Conservation (phyloP, 2,113 vertebrate species). For the Rhabdomys dilectus region DNA sequence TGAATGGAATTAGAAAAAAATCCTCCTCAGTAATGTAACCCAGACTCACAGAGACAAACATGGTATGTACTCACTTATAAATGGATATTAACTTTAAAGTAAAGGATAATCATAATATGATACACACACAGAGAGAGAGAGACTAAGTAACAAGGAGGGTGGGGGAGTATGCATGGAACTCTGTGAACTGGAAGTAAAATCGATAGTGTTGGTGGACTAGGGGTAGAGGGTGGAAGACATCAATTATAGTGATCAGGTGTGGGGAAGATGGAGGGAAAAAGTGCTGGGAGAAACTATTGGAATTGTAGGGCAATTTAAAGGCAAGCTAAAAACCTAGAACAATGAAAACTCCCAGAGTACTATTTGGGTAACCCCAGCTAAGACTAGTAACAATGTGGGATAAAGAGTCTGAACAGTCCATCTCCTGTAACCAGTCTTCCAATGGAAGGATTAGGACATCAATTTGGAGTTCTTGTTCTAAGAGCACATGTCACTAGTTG, state of each 20-base stretch:
- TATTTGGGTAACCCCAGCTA: not conserved
- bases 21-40: too few relatives aligned
- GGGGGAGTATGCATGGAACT: not conserved
- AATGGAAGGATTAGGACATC: not conserved
- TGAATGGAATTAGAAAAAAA: too few relatives aligned
- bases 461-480: not conserved
- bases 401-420: not conserved
- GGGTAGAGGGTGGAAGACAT: not conserved
- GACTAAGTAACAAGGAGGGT: too few relatives aligned
- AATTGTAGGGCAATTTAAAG: not conserved
- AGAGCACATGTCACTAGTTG: not conserved
- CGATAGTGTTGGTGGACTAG: not conserved
- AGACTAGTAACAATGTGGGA: not conserved
- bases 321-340: not conserved
- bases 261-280: not conserved
- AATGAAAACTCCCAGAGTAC: not conserved
- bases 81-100: not conserved
- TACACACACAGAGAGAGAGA: not conserved
- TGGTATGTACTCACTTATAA: too few relatives aligned
- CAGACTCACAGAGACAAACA: too few relatives aligned
- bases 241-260: not conserved
- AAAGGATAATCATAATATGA: not conserved
- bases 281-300: not conserved
- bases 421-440: not conserved
- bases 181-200: not conserved